A percentile compares a stretch with the other conserved stretches of the same genome.
phyloP scores from a whole-genome alignment of 2,797 vertebrate genomes.

The Danionella dracula region DNA sequence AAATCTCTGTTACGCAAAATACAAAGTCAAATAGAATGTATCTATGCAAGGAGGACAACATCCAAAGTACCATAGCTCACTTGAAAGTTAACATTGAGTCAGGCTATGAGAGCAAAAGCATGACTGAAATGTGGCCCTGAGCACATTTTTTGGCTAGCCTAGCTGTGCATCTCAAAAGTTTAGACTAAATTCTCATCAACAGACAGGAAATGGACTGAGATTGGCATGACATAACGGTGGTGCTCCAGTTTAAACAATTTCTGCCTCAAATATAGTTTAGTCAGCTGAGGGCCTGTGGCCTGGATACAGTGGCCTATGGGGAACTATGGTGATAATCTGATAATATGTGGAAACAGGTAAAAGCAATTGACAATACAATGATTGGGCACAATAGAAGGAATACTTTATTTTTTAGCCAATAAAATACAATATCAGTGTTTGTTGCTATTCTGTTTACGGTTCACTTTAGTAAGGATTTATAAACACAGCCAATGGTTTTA shows the following conservation, averaged over 20 bases:
- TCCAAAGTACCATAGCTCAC: not conserved
- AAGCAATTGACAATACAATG: not conserved
- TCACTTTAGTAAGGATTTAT: too few relatives aligned
- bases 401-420: not conserved
- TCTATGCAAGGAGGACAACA: not conserved
- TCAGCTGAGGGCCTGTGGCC: constrained; percentile 43
- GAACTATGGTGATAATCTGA: constrained; percentile 7
- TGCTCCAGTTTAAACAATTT: constrained; percentile 36
- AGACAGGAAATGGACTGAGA: constrained; percentile 2
- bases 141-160: not conserved
- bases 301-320: constrained; percentile 36
- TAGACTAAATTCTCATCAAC: not conserved
- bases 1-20: not conserved
- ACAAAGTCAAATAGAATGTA: not conserved
- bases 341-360: not conserved
- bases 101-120: not conserved
- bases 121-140: not conserved
- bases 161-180: not conserved
- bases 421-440: too few relatives aligned
- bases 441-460: too few relatives aligned
- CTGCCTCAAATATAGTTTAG: constrained; percentile 36
- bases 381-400: too few relatives aligned
- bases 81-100: not conserved
- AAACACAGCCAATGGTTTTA: too few relatives aligned
- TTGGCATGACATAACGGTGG: not conserved